These are phyloP conservation scores for Aproaerema taeniolella DNA, from an alignment of 2,888 invertebrate species.

Conservation along the genomic window DNA sequence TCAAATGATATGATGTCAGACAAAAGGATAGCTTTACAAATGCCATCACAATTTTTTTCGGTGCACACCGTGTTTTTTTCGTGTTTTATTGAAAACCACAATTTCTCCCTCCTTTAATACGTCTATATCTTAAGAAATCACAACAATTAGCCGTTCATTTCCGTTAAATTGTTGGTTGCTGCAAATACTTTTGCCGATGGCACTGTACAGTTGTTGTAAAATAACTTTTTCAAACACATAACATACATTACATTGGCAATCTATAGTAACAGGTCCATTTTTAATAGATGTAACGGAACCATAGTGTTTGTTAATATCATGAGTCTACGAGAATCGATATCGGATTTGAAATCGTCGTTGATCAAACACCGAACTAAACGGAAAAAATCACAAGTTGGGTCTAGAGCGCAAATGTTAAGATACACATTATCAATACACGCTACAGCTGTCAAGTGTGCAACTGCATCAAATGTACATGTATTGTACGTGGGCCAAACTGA, in stretches of 20 bases:
- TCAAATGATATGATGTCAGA: not conserved
- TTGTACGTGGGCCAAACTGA: no score
- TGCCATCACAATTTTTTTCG: not conserved
- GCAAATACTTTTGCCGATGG: not conserved
- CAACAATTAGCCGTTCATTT: not conserved
- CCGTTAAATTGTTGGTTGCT: not conserved
- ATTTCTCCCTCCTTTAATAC: not conserved
- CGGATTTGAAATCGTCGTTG: not conserved
- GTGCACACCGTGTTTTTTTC: not conserved
- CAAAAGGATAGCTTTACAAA: not conserved
- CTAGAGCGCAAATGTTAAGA: conserved; percentile 3
- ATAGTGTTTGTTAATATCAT: not conserved
- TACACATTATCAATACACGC: conserved; percentile 2
- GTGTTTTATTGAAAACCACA: not conserved
- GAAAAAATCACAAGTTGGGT: conserved; percentile 1
- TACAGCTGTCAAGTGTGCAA: not conserved
- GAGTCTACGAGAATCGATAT: not conserved
- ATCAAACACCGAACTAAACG: not conserved
- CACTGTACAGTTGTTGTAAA: not conserved
- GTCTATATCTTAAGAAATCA: not conserved
- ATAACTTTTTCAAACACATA: not conserved
- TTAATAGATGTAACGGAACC: not conserved
- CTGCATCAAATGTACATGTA: conserved; percentile 1
- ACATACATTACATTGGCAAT: not conserved
- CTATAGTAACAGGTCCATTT: not conserved